A percentile compares a stretch with the other conserved stretches of the same genome.
Evolutionary conservation across 2,797 vertebrate genomes (phyloP).

Genomic region (Simalia tracyae): DNA sequence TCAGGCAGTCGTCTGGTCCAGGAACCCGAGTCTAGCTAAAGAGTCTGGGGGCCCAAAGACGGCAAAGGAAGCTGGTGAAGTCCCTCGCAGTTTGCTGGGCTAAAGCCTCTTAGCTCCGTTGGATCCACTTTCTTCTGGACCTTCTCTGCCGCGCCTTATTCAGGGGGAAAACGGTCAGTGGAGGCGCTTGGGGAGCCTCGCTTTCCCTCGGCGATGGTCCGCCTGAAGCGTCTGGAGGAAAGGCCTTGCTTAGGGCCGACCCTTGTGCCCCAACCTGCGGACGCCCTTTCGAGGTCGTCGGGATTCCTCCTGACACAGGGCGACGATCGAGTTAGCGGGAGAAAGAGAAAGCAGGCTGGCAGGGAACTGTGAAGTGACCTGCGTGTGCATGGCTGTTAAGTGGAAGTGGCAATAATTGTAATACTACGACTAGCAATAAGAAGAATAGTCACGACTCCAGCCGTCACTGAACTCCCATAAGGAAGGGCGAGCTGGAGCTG

Average conservation of each 20-base stretch:
- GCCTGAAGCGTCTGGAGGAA: not conserved
- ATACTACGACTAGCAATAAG: not conserved
- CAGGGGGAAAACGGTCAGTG: not conserved
- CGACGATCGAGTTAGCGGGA: not conserved
- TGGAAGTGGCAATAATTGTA: not conserved
- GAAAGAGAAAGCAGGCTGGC: not conserved
- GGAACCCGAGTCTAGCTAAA: not conserved
- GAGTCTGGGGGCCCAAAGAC: not conserved
- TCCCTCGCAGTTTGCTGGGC: too few species aligned
- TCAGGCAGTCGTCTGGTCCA: not conserved
- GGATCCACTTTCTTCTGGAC: not conserved
- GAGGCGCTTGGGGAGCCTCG: not conserved
- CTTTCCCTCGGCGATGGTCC: not conserved
- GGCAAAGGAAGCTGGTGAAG: not conserved
- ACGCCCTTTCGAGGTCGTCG: not conserved
- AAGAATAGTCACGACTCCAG: not conserved
- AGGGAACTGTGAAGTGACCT: accelerated
- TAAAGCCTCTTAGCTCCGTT: not conserved
- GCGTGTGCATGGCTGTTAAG: not conserved
- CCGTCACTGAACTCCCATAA: not conserved
- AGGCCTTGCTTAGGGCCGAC: not conserved
- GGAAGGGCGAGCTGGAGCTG: not conserved
- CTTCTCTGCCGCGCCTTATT: not conserved
- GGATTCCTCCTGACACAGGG: not conserved
- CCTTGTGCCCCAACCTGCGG: not conserved